These are phyloP conservation scores for Spatula versicolor DNA, from an alignment of 2,797 vertebrate species.

Conservation along the genomic window DNA sequence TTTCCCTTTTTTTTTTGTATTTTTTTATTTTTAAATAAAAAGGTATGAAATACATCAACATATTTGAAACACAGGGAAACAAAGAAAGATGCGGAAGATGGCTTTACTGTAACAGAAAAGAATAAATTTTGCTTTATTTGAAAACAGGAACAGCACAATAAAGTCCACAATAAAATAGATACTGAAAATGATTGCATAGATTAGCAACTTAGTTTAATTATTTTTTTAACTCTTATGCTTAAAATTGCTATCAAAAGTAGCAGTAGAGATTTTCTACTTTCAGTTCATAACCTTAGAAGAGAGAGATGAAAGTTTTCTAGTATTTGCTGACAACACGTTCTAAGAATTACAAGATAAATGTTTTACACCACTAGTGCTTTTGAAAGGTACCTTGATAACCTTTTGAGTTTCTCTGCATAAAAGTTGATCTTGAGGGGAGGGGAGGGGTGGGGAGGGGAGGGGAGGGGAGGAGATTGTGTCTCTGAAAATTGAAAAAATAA, in stretches of 20 bases:
- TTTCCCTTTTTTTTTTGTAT: background rate
- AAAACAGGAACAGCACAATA: background rate
- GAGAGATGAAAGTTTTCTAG: background rate
- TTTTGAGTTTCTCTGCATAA: background rate
- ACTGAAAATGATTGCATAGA: background rate
- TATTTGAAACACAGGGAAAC: background rate
- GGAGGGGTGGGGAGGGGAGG: too few relatives aligned
- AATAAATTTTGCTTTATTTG: background rate
- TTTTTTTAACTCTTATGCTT: background rate
- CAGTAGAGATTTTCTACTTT: background rate
- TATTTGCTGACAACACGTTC: background rate
- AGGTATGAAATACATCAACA: background rate
- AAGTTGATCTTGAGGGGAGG: background rate
- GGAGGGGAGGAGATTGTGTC: rapidly evolving
- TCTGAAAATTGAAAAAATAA: background rate
- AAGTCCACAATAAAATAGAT: background rate
- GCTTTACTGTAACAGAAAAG: background rate
- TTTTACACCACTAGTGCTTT: background rate
- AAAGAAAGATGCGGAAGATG: background rate
- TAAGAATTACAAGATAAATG: background rate
- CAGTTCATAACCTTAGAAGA: background rate
- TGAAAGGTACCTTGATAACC: background rate
- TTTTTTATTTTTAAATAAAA: background rate
- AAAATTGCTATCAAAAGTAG: background rate
- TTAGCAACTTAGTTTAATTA: background rate